Conservation (phyloP, 2,797 vertebrate species). For the Percopsis omiscomaycus region DNA sequence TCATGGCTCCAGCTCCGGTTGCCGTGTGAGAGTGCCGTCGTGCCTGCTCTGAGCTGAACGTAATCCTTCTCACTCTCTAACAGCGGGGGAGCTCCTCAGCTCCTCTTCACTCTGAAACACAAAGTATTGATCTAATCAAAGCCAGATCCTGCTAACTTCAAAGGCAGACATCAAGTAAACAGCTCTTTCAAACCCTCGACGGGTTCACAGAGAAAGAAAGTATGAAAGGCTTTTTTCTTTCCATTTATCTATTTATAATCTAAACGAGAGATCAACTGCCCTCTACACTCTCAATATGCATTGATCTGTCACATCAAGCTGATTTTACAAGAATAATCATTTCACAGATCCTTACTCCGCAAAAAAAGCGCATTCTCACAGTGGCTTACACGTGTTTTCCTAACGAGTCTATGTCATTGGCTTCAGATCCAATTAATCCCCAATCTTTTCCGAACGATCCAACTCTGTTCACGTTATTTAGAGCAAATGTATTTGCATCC, state of each 20-base stretch:
- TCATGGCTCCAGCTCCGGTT: slow-evolving; percentile 85
- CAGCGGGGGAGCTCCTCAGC: slow-evolving; percentile 88
- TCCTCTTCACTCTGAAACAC: slow-evolving; percentile 86
- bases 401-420: slow-evolving; percentile 70
- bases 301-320: slow-evolving; percentile 71
- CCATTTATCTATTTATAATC: slow-evolving; percentile 78
- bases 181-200: slow-evolving; percentile 75
- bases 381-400: slow-evolving; percentile 71
- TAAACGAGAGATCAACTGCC: slow-evolving; percentile 72
- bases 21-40: slow-evolving; percentile 67
- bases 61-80: slow-evolving; percentile 80
- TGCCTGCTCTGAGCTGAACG: slow-evolving; percentile 78
- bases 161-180: slow-evolving; percentile 89
- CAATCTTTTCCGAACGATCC: slow-evolving; percentile 56
- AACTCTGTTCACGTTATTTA: slow-evolving; percentile 4
- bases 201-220: slow-evolving; percentile 65
- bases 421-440: slow-evolving; percentile 72
- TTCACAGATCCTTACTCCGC: slow-evolving; percentile 42
- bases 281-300: slow-evolving; percentile 61
- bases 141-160: slow-evolving; percentile 93
- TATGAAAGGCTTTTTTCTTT: slow-evolving; percentile 65
- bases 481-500: not conserved
- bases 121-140: slow-evolving; percentile 97
- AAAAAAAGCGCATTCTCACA: slow-evolving; percentile 52
- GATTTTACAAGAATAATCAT: slow-evolving; percentile 64